Percentiles rank a stretch among this genome's conserved stretches.
These are phyloP conservation scores for Zaprionus lachaisei DNA, from an alignment of 1,140 invertebrate species.

Conservation along the genomic window DNA sequence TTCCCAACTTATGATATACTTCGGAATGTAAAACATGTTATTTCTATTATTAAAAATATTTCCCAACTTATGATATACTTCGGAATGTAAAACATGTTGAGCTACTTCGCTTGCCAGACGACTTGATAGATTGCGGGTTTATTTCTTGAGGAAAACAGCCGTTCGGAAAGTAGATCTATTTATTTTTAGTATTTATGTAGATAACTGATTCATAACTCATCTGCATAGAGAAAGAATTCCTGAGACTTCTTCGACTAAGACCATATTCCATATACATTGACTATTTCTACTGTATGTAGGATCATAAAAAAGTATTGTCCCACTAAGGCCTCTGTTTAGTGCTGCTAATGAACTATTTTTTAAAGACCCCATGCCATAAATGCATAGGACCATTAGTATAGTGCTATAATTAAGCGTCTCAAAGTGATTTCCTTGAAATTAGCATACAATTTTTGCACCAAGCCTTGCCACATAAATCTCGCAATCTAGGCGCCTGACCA, in stretches of 20 bases:
- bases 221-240: not conserved
- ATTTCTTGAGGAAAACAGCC: too few relatives aligned
- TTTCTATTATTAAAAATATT: not conserved
- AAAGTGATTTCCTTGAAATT: constrained; percentile 61
- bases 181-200: not conserved
- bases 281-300: not conserved
- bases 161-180: not conserved
- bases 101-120: not conserved
- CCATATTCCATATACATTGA: not conserved
- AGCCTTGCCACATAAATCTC: constrained; percentile 32
- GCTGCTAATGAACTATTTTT: constrained; percentile 10
- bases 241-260: not conserved
- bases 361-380: constrained; percentile 46
- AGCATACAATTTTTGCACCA: constrained; percentile 63
- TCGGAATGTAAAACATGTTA: not conserved
- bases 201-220: not conserved
- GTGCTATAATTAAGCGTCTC: constrained; percentile 56
- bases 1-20: not conserved
- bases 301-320: not conserved
- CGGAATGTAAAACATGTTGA: not conserved
- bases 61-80: not conserved
- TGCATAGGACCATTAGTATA: constrained; percentile 50
- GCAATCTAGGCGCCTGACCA: constrained; percentile 56
- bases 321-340: not conserved
- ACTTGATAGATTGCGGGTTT: not conserved